These are phyloP conservation scores for Ceryle rudis DNA, from an alignment of 2,797 vertebrate genomes.

Conservation along the genomic window DNA sequence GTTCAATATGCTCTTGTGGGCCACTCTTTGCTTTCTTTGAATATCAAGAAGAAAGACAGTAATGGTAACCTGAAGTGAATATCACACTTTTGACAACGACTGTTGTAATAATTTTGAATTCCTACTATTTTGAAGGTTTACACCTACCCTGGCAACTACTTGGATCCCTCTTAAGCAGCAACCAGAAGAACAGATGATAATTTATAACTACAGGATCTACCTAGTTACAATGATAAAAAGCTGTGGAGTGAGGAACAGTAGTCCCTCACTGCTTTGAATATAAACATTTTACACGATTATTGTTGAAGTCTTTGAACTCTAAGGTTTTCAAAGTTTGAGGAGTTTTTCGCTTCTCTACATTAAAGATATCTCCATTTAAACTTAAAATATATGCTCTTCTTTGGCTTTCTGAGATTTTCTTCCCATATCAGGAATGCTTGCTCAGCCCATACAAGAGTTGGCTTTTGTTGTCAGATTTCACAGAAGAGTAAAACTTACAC, in stretches of 20 bases:
- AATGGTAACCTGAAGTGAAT: not conserved
- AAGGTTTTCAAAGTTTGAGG: not conserved
- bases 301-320: not conserved
- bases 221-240: not conserved
- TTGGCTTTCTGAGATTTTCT: not conserved
- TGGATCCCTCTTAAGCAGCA: not conserved
- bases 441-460: not conserved
- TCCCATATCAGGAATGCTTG: not conserved
- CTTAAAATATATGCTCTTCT: not conserved
- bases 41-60: not conserved
- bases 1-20: not conserved
- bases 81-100: not conserved
- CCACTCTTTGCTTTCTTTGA: not conserved
- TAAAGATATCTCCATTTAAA: not conserved
- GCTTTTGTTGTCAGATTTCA: not conserved
- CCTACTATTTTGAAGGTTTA: not conserved
- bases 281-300: not conserved
- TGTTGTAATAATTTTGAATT: not conserved
- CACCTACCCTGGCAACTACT: not conserved
- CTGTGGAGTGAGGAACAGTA: not conserved
- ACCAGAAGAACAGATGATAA: not conserved
- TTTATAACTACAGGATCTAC: not conserved
- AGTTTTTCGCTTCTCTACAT: not conserved
- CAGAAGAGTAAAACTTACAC: not conserved
- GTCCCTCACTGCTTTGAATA: not conserved